Percentiles rank a stretch among this genome's conserved stretches.
phyloP scores from a whole-genome alignment of 2,797 vertebrate species.

The Schizopygopsis malacanthus region DNA sequence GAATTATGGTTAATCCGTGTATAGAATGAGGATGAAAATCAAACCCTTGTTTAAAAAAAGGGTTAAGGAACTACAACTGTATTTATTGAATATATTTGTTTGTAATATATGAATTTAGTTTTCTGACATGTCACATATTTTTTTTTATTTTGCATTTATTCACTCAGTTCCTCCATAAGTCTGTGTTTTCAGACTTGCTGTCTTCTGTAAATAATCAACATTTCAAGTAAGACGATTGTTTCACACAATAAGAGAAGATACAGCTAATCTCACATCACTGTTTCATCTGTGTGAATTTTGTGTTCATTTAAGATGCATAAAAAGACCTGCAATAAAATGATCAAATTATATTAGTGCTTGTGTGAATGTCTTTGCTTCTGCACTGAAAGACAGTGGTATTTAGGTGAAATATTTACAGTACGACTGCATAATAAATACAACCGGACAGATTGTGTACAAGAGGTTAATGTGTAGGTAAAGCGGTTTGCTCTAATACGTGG shows the following conservation, averaged over 20 bases:
- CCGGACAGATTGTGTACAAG: background rate
- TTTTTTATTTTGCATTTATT: background rate
- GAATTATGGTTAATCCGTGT: background rate
- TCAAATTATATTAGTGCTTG: background rate
- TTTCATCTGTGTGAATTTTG: background rate
- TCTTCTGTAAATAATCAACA: constrained; percentile 28
- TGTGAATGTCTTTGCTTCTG: background rate
- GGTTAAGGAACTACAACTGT: background rate
- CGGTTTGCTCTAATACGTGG: background rate
- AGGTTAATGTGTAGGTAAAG: background rate
- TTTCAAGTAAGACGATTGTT: constrained; percentile 29
- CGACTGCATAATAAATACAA: background rate
- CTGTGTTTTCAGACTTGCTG: background rate
- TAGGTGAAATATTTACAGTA: background rate
- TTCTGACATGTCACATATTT: background rate
- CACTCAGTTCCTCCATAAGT: background rate
- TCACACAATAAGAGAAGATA: constrained; percentile 7
- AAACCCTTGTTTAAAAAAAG: background rate
- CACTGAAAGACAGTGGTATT: background rate
- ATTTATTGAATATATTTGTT: constrained; percentile 4
- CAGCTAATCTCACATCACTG: background rate
- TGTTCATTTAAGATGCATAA: background rate
- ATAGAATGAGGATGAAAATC: background rate
- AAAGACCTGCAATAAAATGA: constrained; percentile 18
- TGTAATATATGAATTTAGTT: background rate